These are phyloP conservation scores for Scrobipalpa atriplicella DNA, from an alignment of 2,888 invertebrate species.

Conservation along the genomic window DNA sequence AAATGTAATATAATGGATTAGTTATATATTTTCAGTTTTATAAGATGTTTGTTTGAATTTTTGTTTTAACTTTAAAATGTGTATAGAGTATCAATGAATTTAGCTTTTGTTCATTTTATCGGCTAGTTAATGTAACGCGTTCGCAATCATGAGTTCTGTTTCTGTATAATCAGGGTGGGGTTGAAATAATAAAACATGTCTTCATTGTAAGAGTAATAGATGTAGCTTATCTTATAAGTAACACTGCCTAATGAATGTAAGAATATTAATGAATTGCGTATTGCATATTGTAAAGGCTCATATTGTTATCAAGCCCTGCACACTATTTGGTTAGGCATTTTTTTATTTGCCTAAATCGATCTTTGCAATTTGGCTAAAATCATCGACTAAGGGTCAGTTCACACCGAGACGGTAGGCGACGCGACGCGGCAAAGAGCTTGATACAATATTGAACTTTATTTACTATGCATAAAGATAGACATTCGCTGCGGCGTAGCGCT, in stretches of 20 bases:
- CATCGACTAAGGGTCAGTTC: too few relatives aligned
- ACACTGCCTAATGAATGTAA: not conserved
- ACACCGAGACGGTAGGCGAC: too few relatives aligned
- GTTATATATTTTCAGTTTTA: conserved; percentile 53
- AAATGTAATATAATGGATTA: conserved; percentile 60
- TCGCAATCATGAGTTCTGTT: conserved; percentile 5
- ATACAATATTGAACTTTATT: too few relatives aligned
- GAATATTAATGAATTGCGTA: not conserved
- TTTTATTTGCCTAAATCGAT: too few relatives aligned
- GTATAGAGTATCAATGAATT: conserved; percentile 37
- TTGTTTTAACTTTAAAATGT: conserved; percentile 48
- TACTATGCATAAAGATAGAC: too few relatives aligned
- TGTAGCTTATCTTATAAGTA: not conserved
- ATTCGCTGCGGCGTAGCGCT: too few relatives aligned
- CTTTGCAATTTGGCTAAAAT: too few relatives aligned
- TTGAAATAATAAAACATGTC: not conserved
- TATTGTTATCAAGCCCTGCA: too few relatives aligned
- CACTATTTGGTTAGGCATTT: too few relatives aligned
- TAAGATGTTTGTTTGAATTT: conserved; percentile 59
- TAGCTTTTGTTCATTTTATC: not conserved
- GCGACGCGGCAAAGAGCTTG: too few relatives aligned
- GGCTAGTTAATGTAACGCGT: conserved; percentile 7
- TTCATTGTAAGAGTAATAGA: not conserved
- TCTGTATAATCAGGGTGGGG: not conserved
- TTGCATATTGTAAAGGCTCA: not conserved